Conservation (phyloP, 1,140 invertebrate species). For the Bombyx mandarina region DNA sequence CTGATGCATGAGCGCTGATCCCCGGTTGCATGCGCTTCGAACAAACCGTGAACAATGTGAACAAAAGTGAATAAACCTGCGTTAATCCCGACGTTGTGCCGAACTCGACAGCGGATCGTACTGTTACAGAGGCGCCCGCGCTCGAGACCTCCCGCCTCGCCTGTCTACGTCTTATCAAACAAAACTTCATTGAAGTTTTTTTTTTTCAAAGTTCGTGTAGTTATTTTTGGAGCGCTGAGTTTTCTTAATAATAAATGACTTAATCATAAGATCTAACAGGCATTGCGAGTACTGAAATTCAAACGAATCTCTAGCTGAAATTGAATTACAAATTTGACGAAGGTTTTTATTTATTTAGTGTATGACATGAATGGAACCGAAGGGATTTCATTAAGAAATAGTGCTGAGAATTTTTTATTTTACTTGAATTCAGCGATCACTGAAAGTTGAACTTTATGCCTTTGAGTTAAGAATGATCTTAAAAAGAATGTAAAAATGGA, state of each 20-base stretch:
- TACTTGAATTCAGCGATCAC: conserved; percentile 9
- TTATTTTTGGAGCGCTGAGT: no score
- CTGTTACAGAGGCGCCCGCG: conserved; percentile 11
- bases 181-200: no score
- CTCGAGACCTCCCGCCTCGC: conserved; percentile 24
- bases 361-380: conserved; percentile 61
- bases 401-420: conserved; percentile 34
- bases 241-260: no score
- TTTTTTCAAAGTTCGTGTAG: no score
- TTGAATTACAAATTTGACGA: conserved; percentile 32
- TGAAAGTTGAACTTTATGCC: conserved; percentile 9
- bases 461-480: conserved; percentile 5
- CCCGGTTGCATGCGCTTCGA: conserved; percentile 29
- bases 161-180: conserved; percentile 1
- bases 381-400: conserved; percentile 61
- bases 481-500: no score
- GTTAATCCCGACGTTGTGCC: conserved; percentile 52
- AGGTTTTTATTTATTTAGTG: conserved; percentile 59
- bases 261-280: no score
- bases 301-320: conserved; percentile 7
- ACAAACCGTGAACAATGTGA: conserved; percentile 32
- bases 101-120: neutral
- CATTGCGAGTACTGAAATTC: no score
- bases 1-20: conserved; percentile 45
- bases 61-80: conserved; percentile 41